Percentiles rank a stretch among this genome's conserved stretches.
phyloP scores from a whole-genome alignment of 2,888 invertebrate genomes.

The Aspidiotus destructor region DNA sequence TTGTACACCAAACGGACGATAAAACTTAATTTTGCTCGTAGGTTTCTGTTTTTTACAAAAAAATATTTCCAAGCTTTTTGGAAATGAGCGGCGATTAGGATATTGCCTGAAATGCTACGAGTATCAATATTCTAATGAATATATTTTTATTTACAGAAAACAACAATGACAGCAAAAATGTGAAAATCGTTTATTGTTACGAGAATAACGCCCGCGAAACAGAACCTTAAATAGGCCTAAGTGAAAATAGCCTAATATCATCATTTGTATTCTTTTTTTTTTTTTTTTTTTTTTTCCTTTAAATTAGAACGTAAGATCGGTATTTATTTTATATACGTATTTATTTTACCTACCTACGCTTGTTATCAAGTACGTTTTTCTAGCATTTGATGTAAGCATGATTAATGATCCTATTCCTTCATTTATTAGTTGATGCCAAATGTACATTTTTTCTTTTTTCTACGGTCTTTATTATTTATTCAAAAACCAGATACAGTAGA shows the following conservation, averaged over 20 bases:
- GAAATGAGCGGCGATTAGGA: no score
- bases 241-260: background rate
- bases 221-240: background rate
- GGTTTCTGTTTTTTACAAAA: no score
- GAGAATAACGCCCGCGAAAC: slow-evolving; percentile 10
- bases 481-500: no score
- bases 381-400: background rate
- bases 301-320: background rate
- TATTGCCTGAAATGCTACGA: no score
- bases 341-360: background rate
- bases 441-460: no score
- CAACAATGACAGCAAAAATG: slow-evolving; percentile 4
- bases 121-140: background rate
- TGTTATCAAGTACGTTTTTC: background rate
- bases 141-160: slow-evolving; percentile 5
- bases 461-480: no score
- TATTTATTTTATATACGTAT: background rate
- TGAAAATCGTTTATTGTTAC: slow-evolving; percentile 19
- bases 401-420: no score
- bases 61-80: no score
- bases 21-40: no score
- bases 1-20: no score
- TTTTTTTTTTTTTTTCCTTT: background rate
- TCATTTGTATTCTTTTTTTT: background rate
- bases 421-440: no score